phyloP scores from a whole-genome alignment of 2,113 vertebrate species.

The Rhinoptilus africanus region DNA sequence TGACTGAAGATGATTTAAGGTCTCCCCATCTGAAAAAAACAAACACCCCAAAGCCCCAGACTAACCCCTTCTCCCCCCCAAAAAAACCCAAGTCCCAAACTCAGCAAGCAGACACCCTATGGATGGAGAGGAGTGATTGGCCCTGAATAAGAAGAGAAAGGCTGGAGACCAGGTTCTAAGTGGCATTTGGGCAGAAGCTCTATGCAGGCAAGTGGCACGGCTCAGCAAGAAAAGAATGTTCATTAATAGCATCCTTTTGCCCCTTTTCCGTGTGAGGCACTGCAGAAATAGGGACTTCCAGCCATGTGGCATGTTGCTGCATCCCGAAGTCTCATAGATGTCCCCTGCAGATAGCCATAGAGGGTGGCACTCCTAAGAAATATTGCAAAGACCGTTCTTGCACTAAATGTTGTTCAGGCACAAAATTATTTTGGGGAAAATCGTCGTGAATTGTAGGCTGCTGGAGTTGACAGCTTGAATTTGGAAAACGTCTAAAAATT shows the following conservation, averaged over 20 bases:
- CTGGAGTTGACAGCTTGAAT: not conserved
- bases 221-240: not conserved
- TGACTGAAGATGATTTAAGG: not conserved
- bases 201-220: not conserved
- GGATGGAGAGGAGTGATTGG: not conserved
- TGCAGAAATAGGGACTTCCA: not conserved
- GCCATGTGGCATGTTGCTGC: not conserved
- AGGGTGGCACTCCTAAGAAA: not conserved
- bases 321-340: too few relatives aligned
- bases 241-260: not conserved
- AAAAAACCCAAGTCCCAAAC: not conserved
- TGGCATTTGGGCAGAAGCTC: not conserved
- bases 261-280: not conserved
- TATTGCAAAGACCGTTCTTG: not conserved
- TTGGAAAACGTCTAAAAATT: not conserved
- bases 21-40: too few relatives aligned
- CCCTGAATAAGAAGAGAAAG: not conserved
- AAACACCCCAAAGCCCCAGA: too few relatives aligned
- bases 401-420: not conserved
- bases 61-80: too few relatives aligned
- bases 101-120: not conserved
- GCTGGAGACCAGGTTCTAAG: not conserved
- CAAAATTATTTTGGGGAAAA: not conserved
- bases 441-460: not conserved
- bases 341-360: rapidly evolving